A percentile compares a stretch with the other conserved stretches of the same genome.
Conservation (phyloP, 2,113 vertebrate genomes). For the Dolichotis patagonum region DNA sequence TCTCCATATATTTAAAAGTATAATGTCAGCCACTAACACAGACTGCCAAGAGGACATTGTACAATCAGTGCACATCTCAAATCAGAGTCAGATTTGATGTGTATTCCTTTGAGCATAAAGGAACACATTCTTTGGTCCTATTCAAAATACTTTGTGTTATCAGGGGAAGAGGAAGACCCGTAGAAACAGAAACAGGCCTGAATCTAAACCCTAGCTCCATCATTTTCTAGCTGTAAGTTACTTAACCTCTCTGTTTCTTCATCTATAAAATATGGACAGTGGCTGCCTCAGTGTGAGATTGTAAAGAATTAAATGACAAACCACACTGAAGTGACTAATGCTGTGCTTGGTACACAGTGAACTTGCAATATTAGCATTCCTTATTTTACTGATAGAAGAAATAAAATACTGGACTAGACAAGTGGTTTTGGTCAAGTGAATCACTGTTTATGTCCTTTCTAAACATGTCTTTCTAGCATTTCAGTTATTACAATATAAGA, state of each 20-base stretch:
- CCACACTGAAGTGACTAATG: neutral
- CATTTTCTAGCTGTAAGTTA: neutral
- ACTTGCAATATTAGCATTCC: neutral
- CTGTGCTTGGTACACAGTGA: neutral
- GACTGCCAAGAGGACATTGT: neutral
- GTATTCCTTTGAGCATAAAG: neutral
- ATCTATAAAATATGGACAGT: slow-evolving; percentile 13
- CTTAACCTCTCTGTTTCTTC: slow-evolving; percentile 11
- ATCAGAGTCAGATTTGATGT: neutral
- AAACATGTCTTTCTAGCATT: neutral
- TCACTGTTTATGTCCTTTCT: slow-evolving; percentile 33
- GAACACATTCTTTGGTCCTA: neutral
- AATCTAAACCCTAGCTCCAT: neutral
- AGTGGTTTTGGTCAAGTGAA: neutral
- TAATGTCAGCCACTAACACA: neutral
- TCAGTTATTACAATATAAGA: neutral
- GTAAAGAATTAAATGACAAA: slow-evolving; percentile 44
- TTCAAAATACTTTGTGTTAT: neutral
- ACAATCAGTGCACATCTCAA: neutral
- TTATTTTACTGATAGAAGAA: neutral
- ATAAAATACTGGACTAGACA: neutral
- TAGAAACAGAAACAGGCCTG: neutral
- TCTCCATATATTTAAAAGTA: slow-evolving; percentile 42
- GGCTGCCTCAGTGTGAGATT: neutral
- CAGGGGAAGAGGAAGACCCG: slow-evolving; percentile 17